A percentile compares a stretch with the other conserved stretches of the same genome.
Evolutionary conservation across 2,797 vertebrate species (phyloP).

Genomic region (Gobio occitaniae): DNA sequence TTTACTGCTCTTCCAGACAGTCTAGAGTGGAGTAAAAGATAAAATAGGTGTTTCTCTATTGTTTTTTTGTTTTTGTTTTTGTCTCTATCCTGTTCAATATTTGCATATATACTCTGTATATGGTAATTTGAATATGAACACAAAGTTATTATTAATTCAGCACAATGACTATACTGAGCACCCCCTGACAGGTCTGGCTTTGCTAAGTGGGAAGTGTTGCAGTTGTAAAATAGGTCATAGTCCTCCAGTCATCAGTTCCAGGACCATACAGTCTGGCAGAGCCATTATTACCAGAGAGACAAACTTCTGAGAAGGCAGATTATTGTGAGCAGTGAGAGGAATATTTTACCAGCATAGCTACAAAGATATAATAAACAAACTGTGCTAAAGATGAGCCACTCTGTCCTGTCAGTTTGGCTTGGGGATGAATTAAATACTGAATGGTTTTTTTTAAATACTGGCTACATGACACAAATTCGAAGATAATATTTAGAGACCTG

Average conservation of each 20-base stretch:
- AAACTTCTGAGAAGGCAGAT: not conserved
- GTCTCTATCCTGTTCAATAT: constrained; percentile 2
- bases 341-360: constrained; percentile 12
- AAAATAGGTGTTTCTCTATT: constrained; percentile 19
- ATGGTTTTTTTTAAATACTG: constrained; percentile 13
- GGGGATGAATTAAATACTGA: constrained; percentile 18
- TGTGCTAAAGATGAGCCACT: constrained; percentile 16
- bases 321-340: not conserved
- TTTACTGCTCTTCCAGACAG: constrained; percentile 35
- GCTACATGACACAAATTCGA: constrained; percentile 13
- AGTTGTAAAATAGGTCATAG: constrained; percentile 28
- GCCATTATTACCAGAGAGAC: constrained; percentile 23
- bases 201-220: not conserved
- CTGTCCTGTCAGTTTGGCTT: constrained; percentile 10
- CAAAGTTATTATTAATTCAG: constrained; percentile 22
- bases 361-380: constrained; percentile 26
- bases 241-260: constrained; percentile 13
- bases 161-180: not conserved
- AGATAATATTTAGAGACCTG: constrained; percentile 30
- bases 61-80: constrained; percentile 6
- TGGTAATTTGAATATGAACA: not conserved
- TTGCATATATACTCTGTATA: constrained; percentile 24
- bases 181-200: not conserved
- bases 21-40: not conserved
- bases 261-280: constrained; percentile 17